Conservation (phyloP, 1,140 invertebrate genomes). For the Leptopilina boulardi region DNA sequence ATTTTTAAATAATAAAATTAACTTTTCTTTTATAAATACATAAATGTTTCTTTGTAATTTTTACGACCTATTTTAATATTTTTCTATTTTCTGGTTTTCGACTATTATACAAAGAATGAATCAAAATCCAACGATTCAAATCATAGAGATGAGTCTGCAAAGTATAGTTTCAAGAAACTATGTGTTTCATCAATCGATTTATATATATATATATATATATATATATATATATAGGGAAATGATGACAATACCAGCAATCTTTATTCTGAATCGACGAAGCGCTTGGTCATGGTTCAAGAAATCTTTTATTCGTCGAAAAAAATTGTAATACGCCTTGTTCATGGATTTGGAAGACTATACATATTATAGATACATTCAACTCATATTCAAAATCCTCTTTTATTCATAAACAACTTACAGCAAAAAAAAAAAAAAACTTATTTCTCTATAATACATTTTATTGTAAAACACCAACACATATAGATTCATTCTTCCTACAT, state of each 20-base stretch:
- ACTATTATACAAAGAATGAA: not conserved
- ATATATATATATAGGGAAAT: not conserved
- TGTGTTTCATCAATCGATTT: not conserved
- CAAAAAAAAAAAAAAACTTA: not conserved
- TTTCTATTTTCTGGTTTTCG: too few species aligned
- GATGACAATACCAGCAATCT: constrained; percentile 3
- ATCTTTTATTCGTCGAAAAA: constrained; percentile 3
- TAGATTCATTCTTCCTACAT: not conserved
- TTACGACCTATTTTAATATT: too few species aligned
- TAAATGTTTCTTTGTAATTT: too few species aligned
- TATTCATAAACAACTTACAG: not conserved
- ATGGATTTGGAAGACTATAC: not conserved
- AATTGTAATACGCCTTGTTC: not conserved
- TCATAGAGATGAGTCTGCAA: not conserved
- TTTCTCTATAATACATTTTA: not conserved
- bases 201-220: too few species aligned
- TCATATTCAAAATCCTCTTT: not conserved
- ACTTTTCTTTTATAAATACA: too few species aligned
- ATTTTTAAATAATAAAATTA: too few species aligned
- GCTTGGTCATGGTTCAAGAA: constrained; percentile 18
- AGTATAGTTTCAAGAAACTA: not conserved
- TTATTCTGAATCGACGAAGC: constrained; percentile 11
- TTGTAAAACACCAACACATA: not conserved
- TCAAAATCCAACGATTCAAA: not conserved
- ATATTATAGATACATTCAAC: not conserved